These are phyloP conservation scores for Neotoxoptera formosana DNA, from an alignment of 1,140 invertebrate genomes.

Conservation along the genomic window DNA sequence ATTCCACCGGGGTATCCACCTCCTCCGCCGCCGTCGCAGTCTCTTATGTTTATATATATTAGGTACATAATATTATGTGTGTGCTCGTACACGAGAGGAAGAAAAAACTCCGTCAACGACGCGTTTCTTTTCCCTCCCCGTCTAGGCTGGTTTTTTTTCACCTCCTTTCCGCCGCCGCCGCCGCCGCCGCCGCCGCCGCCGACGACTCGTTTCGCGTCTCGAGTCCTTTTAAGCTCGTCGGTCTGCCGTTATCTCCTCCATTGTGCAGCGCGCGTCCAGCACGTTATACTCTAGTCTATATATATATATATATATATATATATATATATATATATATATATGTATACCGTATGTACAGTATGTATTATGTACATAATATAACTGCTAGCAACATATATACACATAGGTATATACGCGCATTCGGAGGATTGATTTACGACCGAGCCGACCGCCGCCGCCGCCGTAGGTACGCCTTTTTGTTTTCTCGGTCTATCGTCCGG, in stretches of 20 bases:
- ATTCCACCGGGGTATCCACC: neutral
- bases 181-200: no score
- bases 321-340: neutral
- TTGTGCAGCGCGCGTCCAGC: neutral
- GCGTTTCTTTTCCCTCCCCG: neutral
- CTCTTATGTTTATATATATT: no score
- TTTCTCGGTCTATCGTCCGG: neutral
- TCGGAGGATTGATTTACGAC: constrained; percentile 16
- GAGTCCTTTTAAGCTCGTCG: neutral
- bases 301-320: neutral
- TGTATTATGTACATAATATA: no score
- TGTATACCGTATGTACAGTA: neutral
- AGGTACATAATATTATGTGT: no score
- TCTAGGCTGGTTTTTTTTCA: constrained; percentile 9
- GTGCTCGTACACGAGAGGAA: neutral
- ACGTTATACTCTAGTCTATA: neutral
- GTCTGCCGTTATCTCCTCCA: constrained; percentile 3
- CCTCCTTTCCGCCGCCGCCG: neutral
- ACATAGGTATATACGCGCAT: neutral
- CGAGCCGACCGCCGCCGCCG: neutral
- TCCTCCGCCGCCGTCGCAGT: neutral
- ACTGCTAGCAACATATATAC: neutral
- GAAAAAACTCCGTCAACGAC: neutral
- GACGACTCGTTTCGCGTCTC: neutral
- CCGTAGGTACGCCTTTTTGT: neutral